These are phyloP conservation scores for Crocuta crocuta DNA, from an alignment of 2,113 vertebrate genomes.

Conservation along the genomic window DNA sequence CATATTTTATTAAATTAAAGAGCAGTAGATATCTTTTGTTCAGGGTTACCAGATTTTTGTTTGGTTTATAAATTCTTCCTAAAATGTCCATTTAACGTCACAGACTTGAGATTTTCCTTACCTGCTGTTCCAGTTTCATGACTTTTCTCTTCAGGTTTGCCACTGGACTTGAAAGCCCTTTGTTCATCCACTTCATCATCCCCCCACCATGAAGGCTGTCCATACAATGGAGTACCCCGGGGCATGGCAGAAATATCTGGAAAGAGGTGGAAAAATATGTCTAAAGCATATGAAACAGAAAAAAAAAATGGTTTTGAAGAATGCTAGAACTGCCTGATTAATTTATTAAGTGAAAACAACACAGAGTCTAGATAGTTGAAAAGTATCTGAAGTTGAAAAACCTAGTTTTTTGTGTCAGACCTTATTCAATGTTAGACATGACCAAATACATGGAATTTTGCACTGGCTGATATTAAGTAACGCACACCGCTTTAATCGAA, in stretches of 20 bases:
- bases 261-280: conserved; percentile 56
- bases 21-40: neutral
- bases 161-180: conserved; percentile 92
- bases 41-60: neutral
- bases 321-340: conserved; percentile 51
- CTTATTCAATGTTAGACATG: neutral
- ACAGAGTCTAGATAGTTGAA: conserved; percentile 67
- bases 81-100: neutral
- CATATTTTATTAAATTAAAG: neutral
- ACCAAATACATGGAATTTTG: conserved; percentile 24
- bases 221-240: conserved; percentile 96
- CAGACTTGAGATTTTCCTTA: conserved; percentile 72
- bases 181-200: conserved; percentile 96
- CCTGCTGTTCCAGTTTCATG: conserved; percentile 90
- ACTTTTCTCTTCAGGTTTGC: conserved; percentile 90
- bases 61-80: conserved; percentile 2
- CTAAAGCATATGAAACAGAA: conserved; percentile 40
- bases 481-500: neutral
- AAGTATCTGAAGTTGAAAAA: conserved; percentile 77
- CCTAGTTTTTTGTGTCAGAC: conserved; percentile 56
- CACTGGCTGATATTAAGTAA: neutral
- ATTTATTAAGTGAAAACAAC: conserved; percentile 72
- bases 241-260: conserved; percentile 92
- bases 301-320: conserved; percentile 18
- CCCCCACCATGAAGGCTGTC: conserved; percentile 99